These are phyloP conservation scores for Pimpla rufipes DNA, from an alignment of 2,888 invertebrate species.

Conservation along the genomic window DNA sequence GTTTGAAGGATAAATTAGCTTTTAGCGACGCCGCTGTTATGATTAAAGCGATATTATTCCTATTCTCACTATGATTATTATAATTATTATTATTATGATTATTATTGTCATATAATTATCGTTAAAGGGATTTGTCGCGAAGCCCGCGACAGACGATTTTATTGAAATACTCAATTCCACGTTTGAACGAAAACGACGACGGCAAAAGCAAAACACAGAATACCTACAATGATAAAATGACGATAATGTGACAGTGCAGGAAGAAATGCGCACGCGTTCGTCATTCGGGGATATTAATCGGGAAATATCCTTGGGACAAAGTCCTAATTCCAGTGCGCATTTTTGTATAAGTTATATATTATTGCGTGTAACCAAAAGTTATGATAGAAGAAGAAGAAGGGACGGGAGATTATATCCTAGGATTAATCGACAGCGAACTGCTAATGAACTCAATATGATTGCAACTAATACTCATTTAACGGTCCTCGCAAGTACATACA, in stretches of 20 bases:
- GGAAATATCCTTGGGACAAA: conserved; percentile 21
- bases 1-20: conserved; percentile 55
- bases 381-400: conserved; percentile 13
- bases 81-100: conserved; percentile 10
- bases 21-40: conserved; percentile 32
- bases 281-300: conserved; percentile 13
- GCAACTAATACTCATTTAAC: conserved; percentile 31
- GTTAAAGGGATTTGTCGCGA: conserved; percentile 22
- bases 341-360: conserved; percentile 28
- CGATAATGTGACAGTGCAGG: conserved; percentile 27
- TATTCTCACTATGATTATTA: conserved; percentile 47
- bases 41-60: conserved; percentile 45
- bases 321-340: conserved; percentile 54
- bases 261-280: conserved; percentile 37
- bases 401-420: conserved; percentile 22
- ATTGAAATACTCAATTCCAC: conserved; percentile 30
- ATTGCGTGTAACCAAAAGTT: conserved; percentile 41
- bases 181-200: conserved; percentile 9
- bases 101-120: conserved; percentile 37
- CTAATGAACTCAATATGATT: conserved; percentile 29
- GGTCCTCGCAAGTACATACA: conserved; percentile 37
- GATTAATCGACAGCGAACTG: conserved; percentile 24
- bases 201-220: neutral
- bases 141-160: conserved; percentile 31
- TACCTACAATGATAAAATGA: conserved; percentile 22